These are phyloP conservation scores for Ambastaia sidthimunki DNA, from an alignment of 2,797 vertebrate genomes.

Conservation along the genomic window DNA sequence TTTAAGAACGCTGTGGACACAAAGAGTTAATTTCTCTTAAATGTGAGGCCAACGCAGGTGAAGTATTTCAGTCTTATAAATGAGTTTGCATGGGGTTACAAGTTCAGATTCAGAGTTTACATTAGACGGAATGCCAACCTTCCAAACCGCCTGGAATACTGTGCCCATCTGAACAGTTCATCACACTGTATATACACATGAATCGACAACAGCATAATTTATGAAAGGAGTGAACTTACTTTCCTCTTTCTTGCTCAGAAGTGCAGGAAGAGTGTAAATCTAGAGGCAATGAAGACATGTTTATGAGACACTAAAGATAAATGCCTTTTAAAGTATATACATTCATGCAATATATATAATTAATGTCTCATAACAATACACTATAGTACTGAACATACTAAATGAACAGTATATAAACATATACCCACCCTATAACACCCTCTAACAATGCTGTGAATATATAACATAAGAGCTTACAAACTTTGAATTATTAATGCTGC, in stretches of 20 bases:
- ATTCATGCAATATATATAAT: constrained; percentile 2
- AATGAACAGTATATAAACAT: constrained; percentile 12
- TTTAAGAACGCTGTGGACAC: constrained; percentile 90
- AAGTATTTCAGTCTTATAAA: constrained; percentile 2
- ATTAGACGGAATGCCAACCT: neutral
- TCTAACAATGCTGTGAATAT: constrained; percentile 30
- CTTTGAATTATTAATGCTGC: neutral
- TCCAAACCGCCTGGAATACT: neutral
- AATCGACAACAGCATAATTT: neutral
- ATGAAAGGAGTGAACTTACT: constrained; percentile 82
- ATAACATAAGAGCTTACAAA: neutral
- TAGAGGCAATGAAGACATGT: constrained; percentile 63
- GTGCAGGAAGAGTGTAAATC: constrained; percentile 96
- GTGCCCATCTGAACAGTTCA: neutral
- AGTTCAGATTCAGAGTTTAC: neutral
- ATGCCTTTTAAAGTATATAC: constrained; percentile 17
- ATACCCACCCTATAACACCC: neutral
- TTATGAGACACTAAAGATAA: constrained; percentile 18
- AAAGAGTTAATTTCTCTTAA: neutral
- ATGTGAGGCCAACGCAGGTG: neutral
- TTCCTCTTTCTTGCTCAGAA: constrained; percentile 99
- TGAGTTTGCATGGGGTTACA: neutral
- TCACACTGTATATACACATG: neutral
- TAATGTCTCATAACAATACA: neutral
- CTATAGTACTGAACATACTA: neutral